These are phyloP conservation scores for Phortica variegata DNA, from an alignment of 1,140 invertebrate genomes.

Conservation along the genomic window DNA sequence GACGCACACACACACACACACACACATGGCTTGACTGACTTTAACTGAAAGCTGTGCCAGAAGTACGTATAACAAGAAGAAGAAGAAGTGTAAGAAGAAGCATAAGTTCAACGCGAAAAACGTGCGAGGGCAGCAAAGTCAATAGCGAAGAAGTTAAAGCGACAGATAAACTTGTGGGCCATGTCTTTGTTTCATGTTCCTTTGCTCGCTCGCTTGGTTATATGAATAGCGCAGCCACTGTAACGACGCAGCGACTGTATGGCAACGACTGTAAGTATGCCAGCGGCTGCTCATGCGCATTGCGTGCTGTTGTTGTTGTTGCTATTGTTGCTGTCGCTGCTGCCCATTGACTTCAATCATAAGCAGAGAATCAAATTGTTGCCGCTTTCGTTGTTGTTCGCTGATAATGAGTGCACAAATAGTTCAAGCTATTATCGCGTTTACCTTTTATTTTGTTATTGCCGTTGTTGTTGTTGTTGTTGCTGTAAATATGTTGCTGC, in stretches of 20 bases:
- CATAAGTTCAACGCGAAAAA: conserved; percentile 52
- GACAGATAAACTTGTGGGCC: no score
- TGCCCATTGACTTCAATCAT: conserved; percentile 30
- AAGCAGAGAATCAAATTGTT: conserved; percentile 46
- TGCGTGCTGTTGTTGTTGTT: background rate
- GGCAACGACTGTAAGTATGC: no score
- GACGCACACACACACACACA: no score
- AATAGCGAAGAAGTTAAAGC: conserved; percentile 8
- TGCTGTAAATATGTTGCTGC: background rate
- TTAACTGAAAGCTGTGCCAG: no score
- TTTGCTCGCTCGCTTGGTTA: no score
- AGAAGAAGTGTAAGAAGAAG: conserved; percentile 16
- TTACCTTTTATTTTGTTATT: background rate
- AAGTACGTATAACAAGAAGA: conserved; percentile 13
- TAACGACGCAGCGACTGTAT: no score
- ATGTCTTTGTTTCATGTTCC: no score
- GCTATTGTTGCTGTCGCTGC: conserved; percentile 14
- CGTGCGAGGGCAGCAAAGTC: conserved; percentile 45
- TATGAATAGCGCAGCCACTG: no score
- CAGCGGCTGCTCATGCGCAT: no score
- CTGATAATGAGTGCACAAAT: conserved; percentile 35
- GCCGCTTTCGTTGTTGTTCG: conserved; percentile 1
- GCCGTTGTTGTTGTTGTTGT: conserved; percentile 10
- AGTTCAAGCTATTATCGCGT: background rate
- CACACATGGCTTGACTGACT: no score